phyloP scores from a whole-genome alignment of 2,888 invertebrate genomes.

The Dinocampus coccinellae region DNA sequence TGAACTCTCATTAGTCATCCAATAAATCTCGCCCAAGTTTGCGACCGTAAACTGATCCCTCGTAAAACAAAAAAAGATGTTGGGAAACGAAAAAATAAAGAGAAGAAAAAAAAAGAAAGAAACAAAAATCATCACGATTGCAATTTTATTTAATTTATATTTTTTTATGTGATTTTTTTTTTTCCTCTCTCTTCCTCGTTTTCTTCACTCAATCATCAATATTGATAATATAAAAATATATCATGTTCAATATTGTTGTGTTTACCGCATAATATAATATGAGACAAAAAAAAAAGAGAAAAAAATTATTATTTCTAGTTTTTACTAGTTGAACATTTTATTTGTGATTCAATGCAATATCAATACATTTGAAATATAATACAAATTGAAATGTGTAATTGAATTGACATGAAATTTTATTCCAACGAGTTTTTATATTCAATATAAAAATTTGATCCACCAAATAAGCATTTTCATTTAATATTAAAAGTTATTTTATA shows the following conservation, averaged over 20 bases:
- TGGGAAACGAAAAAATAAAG: too few species aligned
- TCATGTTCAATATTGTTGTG: not conserved
- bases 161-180: too few species aligned
- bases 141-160: not conserved
- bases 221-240: not conserved
- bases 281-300: too few species aligned
- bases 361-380: too few species aligned
- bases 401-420: not conserved
- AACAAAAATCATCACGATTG: not conserved
- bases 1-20: conserved; percentile 19
- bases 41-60: not conserved
- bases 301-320: too few species aligned
- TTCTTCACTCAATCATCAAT: too few species aligned
- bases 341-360: too few species aligned
- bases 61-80: too few species aligned
- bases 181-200: too few species aligned
- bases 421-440: not conserved
- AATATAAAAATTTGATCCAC: not conserved
- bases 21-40: conserved; percentile 15
- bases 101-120: not conserved
- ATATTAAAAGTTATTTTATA: not conserved
- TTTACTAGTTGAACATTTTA: too few species aligned
- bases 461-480: not conserved
- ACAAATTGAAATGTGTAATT: too few species aligned
- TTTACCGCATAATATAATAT: too few species aligned